Percentiles rank a stretch among this genome's conserved stretches.
Conservation (phyloP, 2,888 invertebrate genomes). For the Drosophila dives region DNA sequence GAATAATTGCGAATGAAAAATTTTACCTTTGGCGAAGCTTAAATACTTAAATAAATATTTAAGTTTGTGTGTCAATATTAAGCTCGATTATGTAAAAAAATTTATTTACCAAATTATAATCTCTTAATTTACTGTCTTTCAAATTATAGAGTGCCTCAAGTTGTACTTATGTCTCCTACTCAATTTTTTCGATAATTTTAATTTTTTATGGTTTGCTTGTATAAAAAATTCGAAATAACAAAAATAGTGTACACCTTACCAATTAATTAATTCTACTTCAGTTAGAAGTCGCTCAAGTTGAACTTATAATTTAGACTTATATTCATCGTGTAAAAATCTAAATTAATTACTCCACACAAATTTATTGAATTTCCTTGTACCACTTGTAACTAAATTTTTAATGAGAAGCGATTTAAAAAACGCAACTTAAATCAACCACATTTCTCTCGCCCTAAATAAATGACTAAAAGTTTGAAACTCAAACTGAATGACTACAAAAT, state of each 20-base stretch:
- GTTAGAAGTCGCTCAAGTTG: background rate
- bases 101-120: background rate
- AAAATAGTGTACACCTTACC: background rate
- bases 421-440: background rate
- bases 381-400: background rate
- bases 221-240: no score
- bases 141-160: background rate
- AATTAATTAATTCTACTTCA: background rate
- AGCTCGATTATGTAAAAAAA: background rate
- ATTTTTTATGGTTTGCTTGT: background rate
- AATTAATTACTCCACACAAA: background rate
- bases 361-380: background rate
- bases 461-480: constrained; percentile 43
- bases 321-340: background rate
- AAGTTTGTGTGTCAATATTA: background rate
- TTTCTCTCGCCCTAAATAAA: constrained; percentile 8
- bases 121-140: background rate
- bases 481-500: constrained; percentile 58
- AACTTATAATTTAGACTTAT: background rate
- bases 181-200: no score
- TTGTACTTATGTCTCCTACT: background rate
- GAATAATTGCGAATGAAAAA: background rate
- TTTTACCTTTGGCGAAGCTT: background rate
- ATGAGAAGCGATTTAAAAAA: background rate
- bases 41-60: background rate